Base-by-base conservation (phyloP, 92 coral and sea anemone species). In the Parazoanthus atlanticus region DNA sequence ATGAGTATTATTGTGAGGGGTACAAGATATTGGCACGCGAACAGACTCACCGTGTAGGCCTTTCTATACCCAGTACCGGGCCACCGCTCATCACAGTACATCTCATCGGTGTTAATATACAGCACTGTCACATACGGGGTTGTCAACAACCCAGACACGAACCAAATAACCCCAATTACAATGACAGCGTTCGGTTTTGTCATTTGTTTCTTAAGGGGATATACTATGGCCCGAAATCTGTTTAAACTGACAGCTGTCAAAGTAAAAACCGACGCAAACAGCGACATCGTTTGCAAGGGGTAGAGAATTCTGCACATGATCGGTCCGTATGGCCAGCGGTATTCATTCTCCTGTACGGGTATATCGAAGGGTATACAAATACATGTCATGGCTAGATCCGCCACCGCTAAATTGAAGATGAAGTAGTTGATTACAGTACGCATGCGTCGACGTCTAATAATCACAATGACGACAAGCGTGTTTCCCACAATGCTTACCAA, bases 301-400 rank as follows among this genome's bases (percentile, higher is more conserved):
- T 93, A 97, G 16, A 97, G 56, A 25, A 95, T 61, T 81, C 92
- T 92, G 84, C 99, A 97, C 76, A 96, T 67, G 40, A 97, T 81
- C 9, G 94, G 66, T 19, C 99, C 99, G 49, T 95, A 97, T 8
- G 98, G 99, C 98, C 98, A 97, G 66, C 73, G 88, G 88, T 94
- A 90, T 58, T 89, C 81, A 47, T 93, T 97, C n/a, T 92, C 99
- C 83, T 96, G 96, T 2, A 96, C 98, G 28, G 93, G 98, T 46
- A 97, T 94, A 80, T 97, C 99, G 65, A 97, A 93, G 28, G 99
- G 99, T 38, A 97, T 92, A 66, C 99, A 97, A 33, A 95, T 90
- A 31, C 94, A 93, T 6, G 99, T 97, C 72, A 95, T 89, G 25
- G 98, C 94, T 3, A 97, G 92, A 78, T 97, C 99, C 12, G 98